phyloP scores from a whole-genome alignment of 1,140 invertebrate species.

The Conopomorpha cramerella region DNA sequence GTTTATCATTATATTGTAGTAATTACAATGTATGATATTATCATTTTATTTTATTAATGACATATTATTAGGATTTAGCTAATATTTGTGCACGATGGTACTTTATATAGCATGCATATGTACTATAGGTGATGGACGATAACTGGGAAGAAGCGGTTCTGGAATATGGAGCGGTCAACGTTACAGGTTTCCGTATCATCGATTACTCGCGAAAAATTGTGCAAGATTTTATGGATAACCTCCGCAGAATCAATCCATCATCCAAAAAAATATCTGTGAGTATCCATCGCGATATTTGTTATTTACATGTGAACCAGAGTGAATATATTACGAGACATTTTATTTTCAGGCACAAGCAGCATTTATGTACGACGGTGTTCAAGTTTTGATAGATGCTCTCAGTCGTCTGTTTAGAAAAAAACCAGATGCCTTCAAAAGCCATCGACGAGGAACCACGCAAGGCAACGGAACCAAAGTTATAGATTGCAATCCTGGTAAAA shows the following conservation, averaged over 20 bases:
- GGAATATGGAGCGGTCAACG: constrained; percentile 94
- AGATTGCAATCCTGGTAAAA: constrained; percentile 80
- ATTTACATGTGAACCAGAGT: neutral
- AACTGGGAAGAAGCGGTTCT: constrained; percentile 89
- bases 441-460: constrained; percentile 63
- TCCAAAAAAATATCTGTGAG: neutral
- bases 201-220: constrained; percentile 78
- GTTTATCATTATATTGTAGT: neutral
- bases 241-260: constrained; percentile 71
- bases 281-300: neutral
- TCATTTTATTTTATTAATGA: neutral
- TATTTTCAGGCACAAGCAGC: constrained; percentile 91
- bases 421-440: constrained; percentile 75
- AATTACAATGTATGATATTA: neutral
- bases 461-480: constrained; percentile 74
- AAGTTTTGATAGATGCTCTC: constrained; percentile 89
- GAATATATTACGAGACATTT: too few relatives aligned
- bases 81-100: too few relatives aligned
- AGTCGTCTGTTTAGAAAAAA: constrained; percentile 84
- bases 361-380: constrained; percentile 92
- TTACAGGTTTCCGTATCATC: constrained; percentile 92
- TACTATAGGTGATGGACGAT: constrained; percentile 90
- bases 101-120: too few relatives aligned
- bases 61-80: neutral
- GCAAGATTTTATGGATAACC: constrained; percentile 80